Evolutionary conservation across 2,113 vertebrate species (phyloP).

Genomic region (Gorsachius goisagi): DNA sequence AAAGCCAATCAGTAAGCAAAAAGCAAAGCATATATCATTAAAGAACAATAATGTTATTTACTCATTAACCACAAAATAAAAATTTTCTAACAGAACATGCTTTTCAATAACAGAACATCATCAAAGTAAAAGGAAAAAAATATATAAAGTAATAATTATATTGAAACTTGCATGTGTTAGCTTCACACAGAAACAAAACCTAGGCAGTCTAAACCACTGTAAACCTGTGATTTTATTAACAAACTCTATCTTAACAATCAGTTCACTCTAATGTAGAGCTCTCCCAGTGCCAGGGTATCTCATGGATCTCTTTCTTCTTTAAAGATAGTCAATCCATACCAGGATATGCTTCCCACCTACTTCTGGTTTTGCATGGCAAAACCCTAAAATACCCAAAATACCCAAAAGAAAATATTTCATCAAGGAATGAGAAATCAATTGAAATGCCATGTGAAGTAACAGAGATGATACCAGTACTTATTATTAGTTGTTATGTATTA

Average conservation of each 20-base stretch:
- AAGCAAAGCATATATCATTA: background rate
- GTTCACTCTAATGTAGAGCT: background rate
- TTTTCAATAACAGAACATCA: background rate
- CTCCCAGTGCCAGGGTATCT: background rate
- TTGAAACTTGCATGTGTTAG: background rate
- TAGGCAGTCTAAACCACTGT: background rate
- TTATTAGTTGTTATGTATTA: background rate
- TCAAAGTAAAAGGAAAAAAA: background rate
- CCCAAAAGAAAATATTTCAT: background rate
- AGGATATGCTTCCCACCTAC: background rate
- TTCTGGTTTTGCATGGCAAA: background rate
- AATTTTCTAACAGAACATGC: background rate
- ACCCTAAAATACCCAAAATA: no score
- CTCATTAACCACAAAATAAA: background rate
- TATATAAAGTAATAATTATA: background rate
- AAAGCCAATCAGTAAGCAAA: background rate
- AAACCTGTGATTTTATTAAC: background rate
- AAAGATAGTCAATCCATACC: background rate
- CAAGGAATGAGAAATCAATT: background rate
- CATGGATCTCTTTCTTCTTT: background rate
- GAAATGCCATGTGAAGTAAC: background rate
- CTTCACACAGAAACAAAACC: background rate
- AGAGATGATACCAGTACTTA: background rate
- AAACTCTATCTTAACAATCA: background rate
- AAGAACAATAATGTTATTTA: background rate